Percentiles rank a stretch among this genome's conserved stretches.
Conservation (phyloP, 2,888 invertebrate species). For the Diplazon laetatorius region DNA sequence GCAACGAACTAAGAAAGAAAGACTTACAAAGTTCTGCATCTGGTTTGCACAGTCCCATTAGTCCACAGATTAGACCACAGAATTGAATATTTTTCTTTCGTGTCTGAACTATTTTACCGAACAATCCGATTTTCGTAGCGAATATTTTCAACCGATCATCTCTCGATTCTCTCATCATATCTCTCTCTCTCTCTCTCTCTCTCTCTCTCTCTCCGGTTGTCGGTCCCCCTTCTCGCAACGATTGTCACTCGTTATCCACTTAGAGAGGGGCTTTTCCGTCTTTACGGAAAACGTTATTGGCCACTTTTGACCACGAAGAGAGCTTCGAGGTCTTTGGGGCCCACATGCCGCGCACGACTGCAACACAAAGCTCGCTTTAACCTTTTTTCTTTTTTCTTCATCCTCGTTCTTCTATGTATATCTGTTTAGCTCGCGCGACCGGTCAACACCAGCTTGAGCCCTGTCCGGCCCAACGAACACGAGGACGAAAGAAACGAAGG, state of each 20-base stretch:
- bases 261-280: conserved; percentile 8
- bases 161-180: conserved; percentile 25
- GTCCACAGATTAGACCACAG: conserved; percentile 50
- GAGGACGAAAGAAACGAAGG: conserved; percentile 24
- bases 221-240: conserved; percentile 4
- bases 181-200: background rate
- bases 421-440: conserved; percentile 78
- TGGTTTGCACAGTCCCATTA: conserved; percentile 46
- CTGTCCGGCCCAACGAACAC: background rate
- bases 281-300: background rate
- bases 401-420: too few species aligned
- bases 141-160: conserved; percentile 57
- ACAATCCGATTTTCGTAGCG: conserved; percentile 62
- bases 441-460: conserved; percentile 66
- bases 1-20: conserved; percentile 16
- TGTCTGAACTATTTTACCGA: conserved; percentile 32
- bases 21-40: background rate
- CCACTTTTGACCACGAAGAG: conserved; percentile 39
- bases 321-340: background rate
- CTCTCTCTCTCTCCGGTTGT: background rate
- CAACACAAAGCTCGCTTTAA: conserved; percentile 48
- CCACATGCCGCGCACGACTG: background rate
- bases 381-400: too few species aligned
- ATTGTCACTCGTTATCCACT: conserved; percentile 24
- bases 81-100: conserved; percentile 58